These are phyloP conservation scores for Polypedilum vanderplanki DNA, from an alignment of 1,140 invertebrate species.

Conservation along the genomic window DNA sequence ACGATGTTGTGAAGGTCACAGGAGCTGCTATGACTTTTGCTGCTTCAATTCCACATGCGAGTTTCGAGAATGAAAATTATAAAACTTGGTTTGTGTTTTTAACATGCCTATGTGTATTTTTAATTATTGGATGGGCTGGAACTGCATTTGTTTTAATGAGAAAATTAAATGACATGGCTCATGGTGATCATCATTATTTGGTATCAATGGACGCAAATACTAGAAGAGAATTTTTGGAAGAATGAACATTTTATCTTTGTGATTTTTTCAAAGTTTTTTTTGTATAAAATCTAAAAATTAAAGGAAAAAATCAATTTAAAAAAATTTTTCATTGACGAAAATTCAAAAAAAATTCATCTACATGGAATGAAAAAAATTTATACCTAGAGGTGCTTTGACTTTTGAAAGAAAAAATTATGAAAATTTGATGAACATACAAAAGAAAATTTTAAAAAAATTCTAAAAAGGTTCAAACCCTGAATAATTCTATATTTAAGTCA, in stretches of 20 bases:
- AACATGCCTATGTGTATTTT: not conserved
- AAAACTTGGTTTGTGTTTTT: constrained; percentile 1
- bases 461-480: too few species aligned
- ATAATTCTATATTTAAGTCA: too few species aligned
- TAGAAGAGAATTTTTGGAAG: not conserved
- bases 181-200: constrained; percentile 6
- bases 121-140: not conserved
- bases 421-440: too few species aligned
- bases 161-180: not conserved
- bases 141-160: not conserved
- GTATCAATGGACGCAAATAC: not conserved
- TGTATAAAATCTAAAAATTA: too few species aligned
- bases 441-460: too few species aligned
- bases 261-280: too few species aligned
- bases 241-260: not conserved
- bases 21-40: not conserved
- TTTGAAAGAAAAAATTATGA: too few species aligned
- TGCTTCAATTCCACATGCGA: not conserved
- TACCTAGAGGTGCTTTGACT: too few species aligned
- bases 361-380: too few species aligned
- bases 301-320: too few species aligned
- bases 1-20: not conserved
- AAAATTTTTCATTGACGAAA: too few species aligned
- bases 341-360: too few species aligned
- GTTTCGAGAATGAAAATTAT: not conserved